A percentile compares a stretch with the other conserved stretches of the same genome.
These are phyloP conservation scores for Oryctes rhinoceros DNA, from an alignment of 1,140 invertebrate genomes.

Conservation along the genomic window DNA sequence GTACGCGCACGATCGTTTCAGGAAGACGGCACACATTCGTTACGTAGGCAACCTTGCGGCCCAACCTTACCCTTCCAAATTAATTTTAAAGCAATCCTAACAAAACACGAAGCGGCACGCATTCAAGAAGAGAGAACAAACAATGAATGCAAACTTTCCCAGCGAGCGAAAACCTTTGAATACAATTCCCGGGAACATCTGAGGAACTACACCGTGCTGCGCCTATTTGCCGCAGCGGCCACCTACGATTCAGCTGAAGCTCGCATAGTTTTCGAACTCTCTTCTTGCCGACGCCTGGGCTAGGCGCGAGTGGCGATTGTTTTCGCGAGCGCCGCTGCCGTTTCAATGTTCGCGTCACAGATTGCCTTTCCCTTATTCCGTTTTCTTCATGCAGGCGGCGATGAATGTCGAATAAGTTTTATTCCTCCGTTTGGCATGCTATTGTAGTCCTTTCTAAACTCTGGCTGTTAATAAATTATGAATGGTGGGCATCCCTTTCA, in stretches of 20 bases:
- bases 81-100: slow-evolving; percentile 1
- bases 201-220: neutral
- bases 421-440: neutral
- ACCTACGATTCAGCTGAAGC: neutral
- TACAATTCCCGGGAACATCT: neutral
- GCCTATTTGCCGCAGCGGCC: neutral
- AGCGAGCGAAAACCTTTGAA: slow-evolving; percentile 3
- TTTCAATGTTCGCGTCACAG: neutral
- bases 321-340: neutral
- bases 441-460: neutral
- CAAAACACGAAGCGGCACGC: neutral
- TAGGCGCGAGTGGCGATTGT: neutral
- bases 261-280: neutral
- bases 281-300: neutral
- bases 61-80: neutral
- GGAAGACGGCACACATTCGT: neutral
- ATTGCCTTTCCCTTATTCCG: neutral
- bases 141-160: neutral
- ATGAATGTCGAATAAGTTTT: neutral
- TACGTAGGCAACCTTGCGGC: neutral
- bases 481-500: neutral
- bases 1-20: neutral
- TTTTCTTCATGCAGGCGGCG: neutral
- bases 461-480: neutral
- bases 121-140: neutral